Conservation (phyloP, 1,140 invertebrate genomes). For the Drosophila sulfurigaster region DNA sequence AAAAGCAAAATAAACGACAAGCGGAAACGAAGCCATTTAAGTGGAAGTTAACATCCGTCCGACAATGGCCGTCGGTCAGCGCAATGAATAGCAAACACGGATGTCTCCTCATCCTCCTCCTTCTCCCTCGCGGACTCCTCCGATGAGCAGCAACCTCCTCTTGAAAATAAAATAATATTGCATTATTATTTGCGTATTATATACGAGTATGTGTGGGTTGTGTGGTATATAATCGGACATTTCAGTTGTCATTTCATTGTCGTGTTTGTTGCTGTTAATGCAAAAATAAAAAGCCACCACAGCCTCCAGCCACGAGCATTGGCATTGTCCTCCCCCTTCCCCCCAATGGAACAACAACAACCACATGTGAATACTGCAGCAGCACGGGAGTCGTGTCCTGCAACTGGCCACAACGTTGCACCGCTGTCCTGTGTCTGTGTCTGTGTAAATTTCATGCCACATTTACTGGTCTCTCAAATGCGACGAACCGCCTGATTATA, state of each 20-base stretch:
- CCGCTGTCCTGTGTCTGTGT: slow-evolving; percentile 16
- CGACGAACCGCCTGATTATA: slow-evolving; percentile 47
- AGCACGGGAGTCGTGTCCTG: slow-evolving; percentile 7
- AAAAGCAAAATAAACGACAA: slow-evolving; percentile 82
- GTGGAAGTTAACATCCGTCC: slow-evolving; percentile 84
- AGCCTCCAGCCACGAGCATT: slow-evolving; percentile 12
- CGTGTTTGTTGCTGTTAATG: slow-evolving; percentile 83
- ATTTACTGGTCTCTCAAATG: slow-evolving; percentile 48
- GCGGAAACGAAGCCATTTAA: slow-evolving; percentile 84
- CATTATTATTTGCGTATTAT: slow-evolving; percentile 79
- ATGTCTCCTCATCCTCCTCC: neutral
- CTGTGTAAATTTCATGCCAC: slow-evolving; percentile 65
- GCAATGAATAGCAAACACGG: slow-evolving; percentile 57
- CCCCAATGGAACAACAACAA: slow-evolving; percentile 19
- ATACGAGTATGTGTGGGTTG: slow-evolving; percentile 17
- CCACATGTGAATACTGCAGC: slow-evolving; percentile 45
- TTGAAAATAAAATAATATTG: slow-evolving; percentile 82
- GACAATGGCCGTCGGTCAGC: slow-evolving; percentile 62
- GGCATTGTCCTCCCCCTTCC: neutral
- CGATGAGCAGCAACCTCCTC: slow-evolving; percentile 12
- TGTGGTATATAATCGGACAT: slow-evolving; percentile 71
- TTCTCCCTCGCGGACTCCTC: neutral
- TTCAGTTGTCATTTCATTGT: slow-evolving; percentile 84
- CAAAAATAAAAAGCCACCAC: slow-evolving; percentile 77
- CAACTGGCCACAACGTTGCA: slow-evolving; percentile 28